Conservation (phyloP, 2,113 vertebrate species). For the Cyprinus carpio region DNA sequence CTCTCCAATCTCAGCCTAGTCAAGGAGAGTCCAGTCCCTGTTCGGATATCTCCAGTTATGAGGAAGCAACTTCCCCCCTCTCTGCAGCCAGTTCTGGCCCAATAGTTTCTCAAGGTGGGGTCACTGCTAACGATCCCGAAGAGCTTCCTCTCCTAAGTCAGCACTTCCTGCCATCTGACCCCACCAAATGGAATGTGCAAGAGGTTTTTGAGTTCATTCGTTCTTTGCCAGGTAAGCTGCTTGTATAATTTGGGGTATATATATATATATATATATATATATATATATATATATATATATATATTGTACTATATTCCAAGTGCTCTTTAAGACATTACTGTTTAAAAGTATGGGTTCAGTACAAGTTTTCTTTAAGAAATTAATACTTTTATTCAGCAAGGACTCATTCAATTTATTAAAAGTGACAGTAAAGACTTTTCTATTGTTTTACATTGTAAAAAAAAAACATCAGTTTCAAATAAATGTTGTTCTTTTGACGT, state of each 20-base stretch:
- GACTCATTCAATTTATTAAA: too few species aligned
- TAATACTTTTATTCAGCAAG: not conserved
- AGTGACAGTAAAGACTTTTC: too few species aligned
- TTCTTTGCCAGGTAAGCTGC: conserved; percentile 85
- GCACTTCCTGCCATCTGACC: conserved; percentile 87
- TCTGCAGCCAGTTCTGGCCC: conserved; percentile 90
- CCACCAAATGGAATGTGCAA: conserved; percentile 95
- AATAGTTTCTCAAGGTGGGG: conserved; percentile 77
- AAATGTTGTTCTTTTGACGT: too few species aligned
- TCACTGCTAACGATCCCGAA: conserved; percentile 78
- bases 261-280: too few species aligned
- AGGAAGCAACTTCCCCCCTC: conserved; percentile 89
- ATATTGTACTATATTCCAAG: too few species aligned
- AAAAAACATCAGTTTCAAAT: too few species aligned
- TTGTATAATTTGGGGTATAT: too few species aligned
- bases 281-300: too few species aligned
- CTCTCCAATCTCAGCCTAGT: conserved; percentile 76
- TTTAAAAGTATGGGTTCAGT: not conserved
- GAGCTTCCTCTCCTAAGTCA: conserved; percentile 81
- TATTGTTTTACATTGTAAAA: too few species aligned
- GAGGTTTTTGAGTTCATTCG: conserved; percentile 95
- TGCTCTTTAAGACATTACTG: too few species aligned
- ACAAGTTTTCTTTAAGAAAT: not conserved
- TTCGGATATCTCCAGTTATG: conserved; percentile 96
- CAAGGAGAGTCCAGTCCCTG: conserved; percentile 95